Evolutionary conservation across 2,888 invertebrate genomes (phyloP), one percentile per base, ranked within the genome.

Genomic region (Noctuana brunneofusca): DNA sequence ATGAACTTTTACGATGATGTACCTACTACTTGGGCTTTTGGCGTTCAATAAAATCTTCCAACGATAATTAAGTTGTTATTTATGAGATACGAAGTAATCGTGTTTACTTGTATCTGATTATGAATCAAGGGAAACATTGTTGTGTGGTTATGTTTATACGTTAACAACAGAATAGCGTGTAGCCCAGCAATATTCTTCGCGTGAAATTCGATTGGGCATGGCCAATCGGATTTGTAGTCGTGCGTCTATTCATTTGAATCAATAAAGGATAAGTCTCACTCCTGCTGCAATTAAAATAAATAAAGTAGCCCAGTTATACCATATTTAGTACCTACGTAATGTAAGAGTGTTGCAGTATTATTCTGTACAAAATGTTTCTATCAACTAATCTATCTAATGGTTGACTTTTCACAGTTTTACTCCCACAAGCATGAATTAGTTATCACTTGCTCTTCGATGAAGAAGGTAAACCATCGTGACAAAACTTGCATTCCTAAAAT

Each of bases 161-260:
- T 32, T 58, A 58, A 50, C 49, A 58, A 58, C 58, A 58, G 49
- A 58, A 58, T 58, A 50, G 58, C 58, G 38, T 58, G 58, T 48
- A 58, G 48, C 38, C 24, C 38, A 49, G 35, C 58, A 16, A 58
- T 58, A 58, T 50, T 50, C 50, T 16, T 22, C 27, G 50, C 58
- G 24, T 58, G 58, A 50, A 78, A 78, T 75, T 58, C 50, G 64
- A 78, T 76, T 73, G 67, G 75, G 70, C 74, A 75, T 73, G 73
- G 68, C 72, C 70, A 75, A 78, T 78, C 69, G 71, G 69, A 70
- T 63, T 62, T 35, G 35, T 50, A 14, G 24, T 32, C 5, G 8
- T 24, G 24, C 12, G 22, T 20, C 49, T n/a, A 49, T 2, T 11
- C 14, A 24, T n/a, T n/a, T 0, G 49, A 49, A 24, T 8, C n/a